Evolutionary conservation across 1,140 invertebrate species (phyloP), one percentile per base, ranked within the genome.

Genomic region (Rhyacophila brunnea): DNA sequence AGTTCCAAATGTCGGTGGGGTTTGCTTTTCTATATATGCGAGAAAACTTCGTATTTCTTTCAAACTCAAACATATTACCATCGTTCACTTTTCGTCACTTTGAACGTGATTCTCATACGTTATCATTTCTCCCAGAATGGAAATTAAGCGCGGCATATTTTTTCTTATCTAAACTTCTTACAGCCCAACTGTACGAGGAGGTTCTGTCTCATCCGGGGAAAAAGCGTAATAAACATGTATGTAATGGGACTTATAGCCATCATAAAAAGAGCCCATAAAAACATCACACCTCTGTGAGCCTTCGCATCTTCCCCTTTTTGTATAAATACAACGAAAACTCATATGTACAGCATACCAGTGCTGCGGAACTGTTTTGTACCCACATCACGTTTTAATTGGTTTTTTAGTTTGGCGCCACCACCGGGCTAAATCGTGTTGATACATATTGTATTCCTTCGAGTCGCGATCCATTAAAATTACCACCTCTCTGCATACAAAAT

Each of bases 171-270:
- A 55, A 28, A 18, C 53, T 38, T 40, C 14, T 32, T 36, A 15
- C 10, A 46, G 53, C 32, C 15, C 36, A 43, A 58, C 28, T 36
- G 43, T 13, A 19, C 38, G 13, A 40, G 18, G 32, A 45, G 55
- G 54, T 10, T 23, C 9, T 32, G 42, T 48, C 52, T 60, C 53
- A 60, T 64, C 57, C 58, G 46, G 19, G 36, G 57, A 60, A 64
- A 64, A 60, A 64, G 58, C 62, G 47, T 64, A 64, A 64, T 64
- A 64, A 64, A 64, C 62, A 64, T 64, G 62, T 64, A 60, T 60
- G 58, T 64, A 64, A 64, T 64, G 62, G 62, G 58, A 64, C 62
- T 64, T 64, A 64, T 64, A 57, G 58, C 62, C 40, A 57, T 60
- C 62, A 64, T 64, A 64, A 64, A 64, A 64, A 64, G 28, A 49